A percentile compares a stretch with the other conserved stretches of the same genome.
Conservation (phyloP, 64 coral and sea anemone genomes). For the Hydrozoanthus tunicans region DNA sequence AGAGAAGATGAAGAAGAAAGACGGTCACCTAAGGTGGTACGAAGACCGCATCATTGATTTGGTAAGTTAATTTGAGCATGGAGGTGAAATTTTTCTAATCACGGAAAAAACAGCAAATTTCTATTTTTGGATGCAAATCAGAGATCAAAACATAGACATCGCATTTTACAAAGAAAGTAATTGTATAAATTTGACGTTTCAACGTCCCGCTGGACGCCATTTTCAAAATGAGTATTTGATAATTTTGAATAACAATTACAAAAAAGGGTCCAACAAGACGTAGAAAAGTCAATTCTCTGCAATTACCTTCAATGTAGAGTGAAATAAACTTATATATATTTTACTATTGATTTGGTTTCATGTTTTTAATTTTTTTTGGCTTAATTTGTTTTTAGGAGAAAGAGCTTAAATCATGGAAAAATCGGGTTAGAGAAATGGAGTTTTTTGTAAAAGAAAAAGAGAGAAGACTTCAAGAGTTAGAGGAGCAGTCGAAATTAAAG, state of each 20-base stretch:
- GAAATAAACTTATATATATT: background rate
- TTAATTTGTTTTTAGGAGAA: conserved; percentile 23
- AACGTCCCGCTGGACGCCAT: too few relatives aligned
- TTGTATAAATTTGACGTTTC: too few relatives aligned
- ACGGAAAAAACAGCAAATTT: background rate
- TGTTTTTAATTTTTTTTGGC: background rate
- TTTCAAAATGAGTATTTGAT: too few relatives aligned
- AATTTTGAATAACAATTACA: too few relatives aligned
- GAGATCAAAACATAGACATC: background rate
- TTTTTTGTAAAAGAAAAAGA: conserved; percentile 35
- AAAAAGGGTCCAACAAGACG: too few relatives aligned
- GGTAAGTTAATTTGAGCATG: background rate
- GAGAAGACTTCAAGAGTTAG: conserved; percentile 35
- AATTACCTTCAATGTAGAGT: background rate
- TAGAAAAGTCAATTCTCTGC: too few relatives aligned
- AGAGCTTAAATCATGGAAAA: conserved; percentile 15
- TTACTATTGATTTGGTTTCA: background rate
- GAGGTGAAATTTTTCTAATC: background rate
- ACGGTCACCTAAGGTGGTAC: conserved; percentile 23
- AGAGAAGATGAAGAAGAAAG: conserved; percentile 28
- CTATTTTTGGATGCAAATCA: background rate
- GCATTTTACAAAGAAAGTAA: too few relatives aligned
- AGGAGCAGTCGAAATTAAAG: background rate
- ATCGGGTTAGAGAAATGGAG: conserved; percentile 12
- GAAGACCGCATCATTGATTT: conserved; percentile 6